Base-by-base conservation (phyloP, 1,140 invertebrate species). In the Danaus plexippus region DNA sequence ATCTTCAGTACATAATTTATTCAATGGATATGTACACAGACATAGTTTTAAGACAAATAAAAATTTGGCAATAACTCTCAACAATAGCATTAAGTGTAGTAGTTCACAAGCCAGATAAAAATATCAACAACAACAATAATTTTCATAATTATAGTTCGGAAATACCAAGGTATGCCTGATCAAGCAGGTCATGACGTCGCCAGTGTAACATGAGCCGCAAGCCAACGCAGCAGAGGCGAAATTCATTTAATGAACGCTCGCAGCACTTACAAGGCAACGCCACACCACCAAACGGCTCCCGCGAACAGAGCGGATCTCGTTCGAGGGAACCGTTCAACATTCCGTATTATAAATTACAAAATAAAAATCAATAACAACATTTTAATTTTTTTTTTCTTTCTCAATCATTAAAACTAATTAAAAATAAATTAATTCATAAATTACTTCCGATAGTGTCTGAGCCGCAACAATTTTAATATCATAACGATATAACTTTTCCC, bases 11-110 rank as follows among this genome's bases (percentile, higher is more conserved):
- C 80, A 86, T 84, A 81, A 82, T 86, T 85, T 86, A 84, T 82
- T 85, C 77, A 77, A 81, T 79, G 79, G 80, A 86, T 86, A 86
- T 86, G 83, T 86, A 86, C 81, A 85, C 74, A 84, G 75, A 82
- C 73, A 76, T 80, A 80, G 62, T 75, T 82, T 77, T 75, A 78
- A 71, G 73, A 79, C 73, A 82, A 86, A 84, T 80, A 81, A 84
- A 82, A 81, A 79, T 82, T 84, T 84, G 73, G 80, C 73, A 77
- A 83, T 77, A 81, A 86, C 66, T 82, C 63, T 77, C 73, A 84
- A 86, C 80, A 86, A 84, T 81, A 77, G 73, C 71, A 75, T 78
- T 75, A 77, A 74, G 65, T 74, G 64, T 67, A 73, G 64, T 67
- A 73, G 69, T 77, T 77, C 66, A 65, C 71, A 83, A 80, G 75